Evolutionary conservation across 2,888 invertebrate genomes (phyloP).

Genomic region (Polydesmus complanatus): DNA sequence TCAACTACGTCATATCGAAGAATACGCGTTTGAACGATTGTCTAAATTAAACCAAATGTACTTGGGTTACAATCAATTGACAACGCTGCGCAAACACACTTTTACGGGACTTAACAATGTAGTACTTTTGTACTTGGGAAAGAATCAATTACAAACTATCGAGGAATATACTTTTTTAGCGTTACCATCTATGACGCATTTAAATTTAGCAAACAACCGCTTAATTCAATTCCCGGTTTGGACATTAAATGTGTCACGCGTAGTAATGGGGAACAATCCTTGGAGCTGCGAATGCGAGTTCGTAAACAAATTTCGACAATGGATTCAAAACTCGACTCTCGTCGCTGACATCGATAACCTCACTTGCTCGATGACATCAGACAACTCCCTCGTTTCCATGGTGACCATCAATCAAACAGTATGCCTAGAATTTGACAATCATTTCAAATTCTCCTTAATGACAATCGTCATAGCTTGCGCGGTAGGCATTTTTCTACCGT

Average conservation of each 20-base stretch:
- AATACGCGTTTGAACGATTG: neutral
- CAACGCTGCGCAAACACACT: neutral
- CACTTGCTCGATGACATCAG: neutral
- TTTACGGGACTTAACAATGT: neutral
- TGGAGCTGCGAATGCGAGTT: constrained; percentile 16
- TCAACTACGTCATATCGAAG: neutral
- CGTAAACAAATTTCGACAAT: constrained; percentile 55
- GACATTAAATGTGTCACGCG: neutral
- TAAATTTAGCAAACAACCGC: neutral
- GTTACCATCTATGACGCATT: neutral
- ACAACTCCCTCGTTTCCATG: neutral
- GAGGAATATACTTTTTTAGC: neutral
- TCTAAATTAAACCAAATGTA: neutral
- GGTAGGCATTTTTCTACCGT: neutral
- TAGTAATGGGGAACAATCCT: constrained; percentile 4
- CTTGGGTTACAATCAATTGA: neutral
- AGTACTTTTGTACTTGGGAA: neutral
- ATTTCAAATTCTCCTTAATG: neutral
- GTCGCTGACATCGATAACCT: constrained; percentile 41
- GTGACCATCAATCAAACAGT: constrained; percentile 4
- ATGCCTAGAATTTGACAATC: neutral
- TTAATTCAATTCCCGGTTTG: constrained; percentile 6
- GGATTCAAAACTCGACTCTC: constrained; percentile 49
- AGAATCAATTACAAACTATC: neutral
- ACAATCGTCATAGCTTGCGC: neutral